Base-by-base conservation (phyloP, 2,888 invertebrate species). In the Theretra japonica region DNA sequence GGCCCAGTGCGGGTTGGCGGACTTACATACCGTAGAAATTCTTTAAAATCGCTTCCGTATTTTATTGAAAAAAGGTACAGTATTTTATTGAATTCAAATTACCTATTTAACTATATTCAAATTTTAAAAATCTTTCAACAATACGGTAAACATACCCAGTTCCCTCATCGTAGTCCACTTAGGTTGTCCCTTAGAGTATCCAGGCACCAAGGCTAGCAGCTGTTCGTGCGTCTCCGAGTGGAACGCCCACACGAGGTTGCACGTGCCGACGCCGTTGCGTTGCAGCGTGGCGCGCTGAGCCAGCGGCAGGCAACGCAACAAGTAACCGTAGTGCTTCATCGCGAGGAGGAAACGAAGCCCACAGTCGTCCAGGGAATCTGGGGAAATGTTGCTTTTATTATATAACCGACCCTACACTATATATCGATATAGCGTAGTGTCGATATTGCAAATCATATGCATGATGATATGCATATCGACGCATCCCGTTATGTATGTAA, bases 191-290 rank as follows among this genome's bases (percentile, higher is more conserved):
- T 98, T 98, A 0, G 97, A 96, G 80, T 97, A 98, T 0, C 97
- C 97, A 0, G 99, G 99, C 77, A 99, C 97, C 69, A 99, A 93
- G 73, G 97, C 97, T 19, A 99, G 92, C 72, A 99, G 94, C 87
- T 99, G 99, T 82, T 99, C 99, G 87, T 99, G 98, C 25, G 98
- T 98, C 91, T 99, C 99, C 0, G 99, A 99, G 90, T 99, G 99
- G 92, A 98, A 99, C 0, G 99, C 99, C 99, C 99, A 99, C 4
- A 99, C 99, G 25, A 99, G 95, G 90, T 99, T 98, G 80, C 98
- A 97, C 15, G 97, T 97, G 53, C 97, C 97, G 1, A 98, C 97
- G 28, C 98, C 99, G 77, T 97, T 96, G 71, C 97, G 97, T 83
- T 98, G 98, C 77, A 99, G 96, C 72, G 96, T 96, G 0, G 97